These are phyloP conservation scores for Dromococcyx pavoninus DNA, from an alignment of 2,797 vertebrate genomes.

Conservation along the genomic window DNA sequence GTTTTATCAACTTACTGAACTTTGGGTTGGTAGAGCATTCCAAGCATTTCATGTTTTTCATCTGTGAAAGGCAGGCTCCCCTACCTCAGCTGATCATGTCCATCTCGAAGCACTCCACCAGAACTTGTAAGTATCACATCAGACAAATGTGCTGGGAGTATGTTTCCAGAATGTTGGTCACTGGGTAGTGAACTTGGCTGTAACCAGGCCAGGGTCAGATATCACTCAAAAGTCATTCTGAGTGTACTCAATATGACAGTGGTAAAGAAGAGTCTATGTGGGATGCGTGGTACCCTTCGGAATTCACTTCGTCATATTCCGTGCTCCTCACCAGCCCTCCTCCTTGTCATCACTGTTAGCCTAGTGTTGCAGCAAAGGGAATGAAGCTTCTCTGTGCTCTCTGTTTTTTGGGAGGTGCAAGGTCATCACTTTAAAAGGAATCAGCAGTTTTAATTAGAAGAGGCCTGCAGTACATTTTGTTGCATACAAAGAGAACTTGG, in stretches of 20 bases:
- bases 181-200: not conserved
- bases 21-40: not conserved
- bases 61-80: not conserved
- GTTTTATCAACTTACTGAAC: not conserved
- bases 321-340: not conserved
- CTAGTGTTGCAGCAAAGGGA: not conserved
- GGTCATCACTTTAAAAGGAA: not conserved
- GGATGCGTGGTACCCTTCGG: not conserved
- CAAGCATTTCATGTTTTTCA: not conserved
- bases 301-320: not conserved
- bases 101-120: not conserved
- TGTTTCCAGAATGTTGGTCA: not conserved
- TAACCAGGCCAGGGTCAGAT: not conserved
- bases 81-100: not conserved
- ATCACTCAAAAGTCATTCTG: not conserved
- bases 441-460: not conserved
- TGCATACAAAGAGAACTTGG: not conserved
- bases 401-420: not conserved
- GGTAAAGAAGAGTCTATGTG: not conserved
- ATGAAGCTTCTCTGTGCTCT: not conserved
- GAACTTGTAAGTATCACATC: not conserved
- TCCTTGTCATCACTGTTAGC: not conserved
- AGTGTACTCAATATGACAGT: not conserved
- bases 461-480: not conserved
- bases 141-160: not conserved